phyloP scores from a whole-genome alignment of 1,140 invertebrate species.

The Drosophila littoralis region DNA sequence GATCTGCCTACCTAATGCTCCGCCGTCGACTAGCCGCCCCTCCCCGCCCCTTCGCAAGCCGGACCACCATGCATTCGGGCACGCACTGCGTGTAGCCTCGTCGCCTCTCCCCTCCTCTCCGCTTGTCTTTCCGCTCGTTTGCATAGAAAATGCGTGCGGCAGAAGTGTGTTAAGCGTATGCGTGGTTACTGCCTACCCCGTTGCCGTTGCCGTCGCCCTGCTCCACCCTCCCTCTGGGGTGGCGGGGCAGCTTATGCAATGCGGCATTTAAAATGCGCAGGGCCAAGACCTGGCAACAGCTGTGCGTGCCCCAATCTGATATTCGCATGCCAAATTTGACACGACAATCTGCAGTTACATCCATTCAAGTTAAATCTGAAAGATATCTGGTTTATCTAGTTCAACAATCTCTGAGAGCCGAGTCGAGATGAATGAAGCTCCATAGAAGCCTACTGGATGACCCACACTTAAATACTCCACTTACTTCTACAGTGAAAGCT shows the following conservation, averaged over 20 bases:
- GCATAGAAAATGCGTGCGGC: constrained; percentile 63
- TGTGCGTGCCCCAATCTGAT: constrained; percentile 11
- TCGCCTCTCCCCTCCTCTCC: background rate
- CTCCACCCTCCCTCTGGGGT: background rate
- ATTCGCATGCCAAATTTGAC: no score
- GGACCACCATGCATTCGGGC: constrained; percentile 41
- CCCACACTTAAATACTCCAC: no score
- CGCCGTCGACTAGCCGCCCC: background rate
- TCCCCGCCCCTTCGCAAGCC: background rate
- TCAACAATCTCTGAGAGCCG: no score
- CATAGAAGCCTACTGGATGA: no score
- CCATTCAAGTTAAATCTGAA: no score
- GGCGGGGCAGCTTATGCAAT: constrained; percentile 30
- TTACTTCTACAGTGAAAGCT: no score
- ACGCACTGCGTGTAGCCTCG: constrained; percentile 50
- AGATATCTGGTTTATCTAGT: no score
- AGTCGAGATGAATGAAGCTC: no score
- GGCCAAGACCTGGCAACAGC: background rate
- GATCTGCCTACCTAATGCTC: constrained; percentile 9
- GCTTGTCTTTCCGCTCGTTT: constrained; percentile 10
- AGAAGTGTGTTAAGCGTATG: constrained; percentile 76
- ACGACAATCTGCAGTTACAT: no score
- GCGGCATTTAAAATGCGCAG: constrained; percentile 32
- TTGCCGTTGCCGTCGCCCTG: no score
- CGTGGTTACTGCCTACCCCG: constrained; percentile 5